These are phyloP conservation scores for Coptodon rendalli DNA, from an alignment of 2,113 vertebrate genomes.

Conservation along the genomic window DNA sequence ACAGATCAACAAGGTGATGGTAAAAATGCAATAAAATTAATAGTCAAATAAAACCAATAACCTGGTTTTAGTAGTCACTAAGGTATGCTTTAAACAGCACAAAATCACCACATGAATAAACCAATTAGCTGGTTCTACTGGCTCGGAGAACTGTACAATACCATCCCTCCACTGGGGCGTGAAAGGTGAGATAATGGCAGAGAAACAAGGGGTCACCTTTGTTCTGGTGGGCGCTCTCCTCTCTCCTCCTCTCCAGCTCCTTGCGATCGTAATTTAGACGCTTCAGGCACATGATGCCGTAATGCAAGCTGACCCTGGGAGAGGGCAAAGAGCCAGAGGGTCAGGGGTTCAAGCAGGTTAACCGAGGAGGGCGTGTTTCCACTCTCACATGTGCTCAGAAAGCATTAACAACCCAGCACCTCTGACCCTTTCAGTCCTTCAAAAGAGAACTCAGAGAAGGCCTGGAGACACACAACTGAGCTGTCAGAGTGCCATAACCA, in stretches of 20 bases:
- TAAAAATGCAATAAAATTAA: background rate
- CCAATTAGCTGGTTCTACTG: background rate
- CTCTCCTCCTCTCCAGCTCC: constrained; percentile 85
- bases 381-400: constrained; percentile 14
- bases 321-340: constrained; percentile 31
- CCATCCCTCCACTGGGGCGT: background rate
- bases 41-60: background rate
- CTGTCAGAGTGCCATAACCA: background rate
- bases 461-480: constrained; percentile 38
- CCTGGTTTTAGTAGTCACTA: background rate
- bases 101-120: background rate
- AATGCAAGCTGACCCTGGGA: constrained; percentile 88
- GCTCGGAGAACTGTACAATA: background rate
- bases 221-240: constrained; percentile 83
- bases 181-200: background rate
- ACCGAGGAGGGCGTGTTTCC: background rate
- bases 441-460: background rate
- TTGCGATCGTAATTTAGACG: constrained; percentile 91
- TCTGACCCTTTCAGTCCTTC: background rate
- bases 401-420: background rate
- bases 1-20: background rate
- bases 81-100: background rate
- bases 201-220: constrained; percentile 71
- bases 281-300: constrained; percentile 93
- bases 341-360: constrained; percentile 2